Base-by-base conservation (phyloP, 1,140 invertebrate genomes). In the Agrilus planipennis region DNA sequence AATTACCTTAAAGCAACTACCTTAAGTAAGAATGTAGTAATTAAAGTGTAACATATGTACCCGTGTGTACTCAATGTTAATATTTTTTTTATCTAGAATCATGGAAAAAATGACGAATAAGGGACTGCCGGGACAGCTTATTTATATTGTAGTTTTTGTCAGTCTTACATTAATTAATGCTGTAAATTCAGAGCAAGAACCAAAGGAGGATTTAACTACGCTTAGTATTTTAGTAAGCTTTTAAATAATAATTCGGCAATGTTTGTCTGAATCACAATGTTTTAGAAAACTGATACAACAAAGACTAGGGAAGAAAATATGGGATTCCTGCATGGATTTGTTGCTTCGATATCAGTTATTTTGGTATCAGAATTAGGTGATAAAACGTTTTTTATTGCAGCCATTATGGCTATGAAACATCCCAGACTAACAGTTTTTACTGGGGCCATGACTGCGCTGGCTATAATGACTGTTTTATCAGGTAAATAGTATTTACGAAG, bases 351-450 rank as follows among this genome's bases (percentile, higher is more conserved):
- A 41, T 94, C 89, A 21, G 88, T 99, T 20, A 98, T 98, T 48
- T 73, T 99, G 34, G 91, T 99, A 7, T 97, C 92, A 3, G 95
- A 99, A 70, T 68, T 99, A 20, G 95, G 93, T 1, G 95, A 99
- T 68, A 99, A 98, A 68, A 99, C 95, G n/a, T 99, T 98, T 67
- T 99, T 99, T 67, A 98, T 99, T 54, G 93, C 95, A 27, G 93
- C 94, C 50, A 98, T 99, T 46, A 94, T 99, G 91, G 91, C 95
- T 2, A 98, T 99, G 92, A 78, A 89, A 58, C 90, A 99, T 73
- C 83, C 94, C 2, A 68, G 94, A 47, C 55, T 91, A 9, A 84
- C 86, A 37, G 92, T 99, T 3, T 96, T 98, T 67, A 60, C 73
- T 43, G 95, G 94, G 42, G 93, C 94, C 0, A 90, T 98, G 49